Base-by-base conservation (phyloP, 2,797 vertebrate species). In the Leucoraja ocellata region DNA sequence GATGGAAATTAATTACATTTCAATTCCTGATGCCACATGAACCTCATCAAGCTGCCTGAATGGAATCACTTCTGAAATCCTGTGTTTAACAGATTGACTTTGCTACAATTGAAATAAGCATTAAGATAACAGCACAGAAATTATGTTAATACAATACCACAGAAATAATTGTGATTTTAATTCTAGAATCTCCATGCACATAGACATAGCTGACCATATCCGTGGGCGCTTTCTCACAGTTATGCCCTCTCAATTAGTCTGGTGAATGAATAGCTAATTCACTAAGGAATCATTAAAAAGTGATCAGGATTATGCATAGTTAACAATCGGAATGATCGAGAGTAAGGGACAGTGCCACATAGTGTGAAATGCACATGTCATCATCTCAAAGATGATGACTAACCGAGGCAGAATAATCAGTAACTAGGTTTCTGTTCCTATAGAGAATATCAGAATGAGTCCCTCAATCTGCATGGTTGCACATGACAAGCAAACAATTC, bases 1-100 rank as follows among this genome's bases (percentile, higher is more conserved):
- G 71, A 76, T 76, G 46, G 73, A 76, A 92, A 76, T 46, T 54
- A 76, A 92, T 92, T 92, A 76, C 90, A 74, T 92, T 92, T 76
- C 71, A 92, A 92, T 74, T 76, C 90, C 90, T 58, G 23, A 46
- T 46, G 36, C 73, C 16, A 76, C 23, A 11, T 73, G 73, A 76
- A 92, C 86, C 25, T 46, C 32, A 13, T 91, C 14, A 92, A 46
- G 46, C 39, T 92, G 36, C 5, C 36, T 76, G 28, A 46, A 73
- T 73, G 68, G 36, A 76, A 54, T 21, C n/a, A 13, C 28, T 39
- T 92, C 68, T 46, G 46, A 88, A 88, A 68, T 88, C 63, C 63
- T 36, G 9, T 25, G 23, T 92, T 73, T 54, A 76, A 90, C n/a
- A 92, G 71, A 92, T 92, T n/a, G 39, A 76, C 73, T 76, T 54